Percentiles rank a stretch among this genome's conserved stretches.
Evolutionary conservation across 2,797 vertebrate species (phyloP).

Genomic region (Phoebastria nigripes): DNA sequence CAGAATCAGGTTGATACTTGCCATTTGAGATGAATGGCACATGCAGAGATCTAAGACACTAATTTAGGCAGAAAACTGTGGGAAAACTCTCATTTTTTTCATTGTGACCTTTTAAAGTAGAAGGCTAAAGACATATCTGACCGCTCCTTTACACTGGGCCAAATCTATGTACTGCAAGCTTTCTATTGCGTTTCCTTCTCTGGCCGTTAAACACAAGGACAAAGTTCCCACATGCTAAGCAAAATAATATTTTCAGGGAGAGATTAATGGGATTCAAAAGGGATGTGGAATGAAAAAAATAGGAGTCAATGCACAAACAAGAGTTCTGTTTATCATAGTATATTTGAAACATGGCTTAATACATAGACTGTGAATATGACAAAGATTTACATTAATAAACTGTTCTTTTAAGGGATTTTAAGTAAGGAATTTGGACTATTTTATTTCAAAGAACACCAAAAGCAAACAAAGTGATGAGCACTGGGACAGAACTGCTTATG

Average conservation of each 20-base stretch:
- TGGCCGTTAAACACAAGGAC: background rate
- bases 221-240: background rate
- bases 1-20: background rate
- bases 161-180: background rate
- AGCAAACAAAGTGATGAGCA: conserved; percentile 16
- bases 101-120: background rate
- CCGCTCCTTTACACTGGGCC: background rate
- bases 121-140: background rate
- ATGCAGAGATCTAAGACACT: background rate
- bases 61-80: background rate
- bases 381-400: background rate
- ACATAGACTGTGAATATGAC: background rate
- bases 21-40: background rate
- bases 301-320: background rate
- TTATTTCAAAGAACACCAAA: conserved; percentile 8
- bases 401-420: background rate
- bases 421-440: background rate
- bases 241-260: background rate
- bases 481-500: conserved; percentile 46
- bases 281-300: background rate
- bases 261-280: background rate
- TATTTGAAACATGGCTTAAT: background rate
- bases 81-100: background rate
- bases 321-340: background rate
- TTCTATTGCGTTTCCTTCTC: background rate